Conservation (phyloP, 2,113 vertebrate genomes). For the Chaenogobius annularis region DNA sequence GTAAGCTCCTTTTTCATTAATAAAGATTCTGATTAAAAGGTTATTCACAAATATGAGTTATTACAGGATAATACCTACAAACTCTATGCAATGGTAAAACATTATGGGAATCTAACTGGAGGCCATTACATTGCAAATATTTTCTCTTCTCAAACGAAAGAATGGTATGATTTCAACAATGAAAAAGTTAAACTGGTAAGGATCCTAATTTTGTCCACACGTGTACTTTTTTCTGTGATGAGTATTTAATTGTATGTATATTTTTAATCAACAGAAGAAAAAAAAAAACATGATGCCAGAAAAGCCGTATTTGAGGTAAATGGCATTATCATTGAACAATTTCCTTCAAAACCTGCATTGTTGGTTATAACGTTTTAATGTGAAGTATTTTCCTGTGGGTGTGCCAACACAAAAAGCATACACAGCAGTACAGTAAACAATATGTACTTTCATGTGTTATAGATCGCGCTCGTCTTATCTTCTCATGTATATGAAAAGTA, state of each 20-base stretch:
- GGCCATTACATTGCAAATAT: slow-evolving; percentile 1
- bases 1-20: too few species aligned
- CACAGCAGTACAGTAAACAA: background rate
- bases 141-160: background rate
- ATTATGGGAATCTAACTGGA: slow-evolving; percentile 3
- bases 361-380: background rate
- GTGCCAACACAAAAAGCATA: background rate
- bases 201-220: background rate
- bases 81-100: slow-evolving; percentile 4
- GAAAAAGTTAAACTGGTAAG: slow-evolving; percentile 1
- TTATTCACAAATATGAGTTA: background rate
- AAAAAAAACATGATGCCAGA: background rate
- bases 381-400: background rate
- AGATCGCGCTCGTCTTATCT: background rate
- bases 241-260: background rate
- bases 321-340: background rate
- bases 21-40: background rate
- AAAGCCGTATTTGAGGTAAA: background rate
- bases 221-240: background rate
- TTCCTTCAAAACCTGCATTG: background rate
- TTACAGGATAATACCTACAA: background rate
- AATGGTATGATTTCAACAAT: background rate
- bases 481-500: slow-evolving; percentile 12
- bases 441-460: background rate
- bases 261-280: background rate